A percentile compares a stretch with the other conserved stretches of the same genome.
Evolutionary conservation across 2,113 vertebrate species (phyloP).

Genomic region (Limnothrissa miodon): DNA sequence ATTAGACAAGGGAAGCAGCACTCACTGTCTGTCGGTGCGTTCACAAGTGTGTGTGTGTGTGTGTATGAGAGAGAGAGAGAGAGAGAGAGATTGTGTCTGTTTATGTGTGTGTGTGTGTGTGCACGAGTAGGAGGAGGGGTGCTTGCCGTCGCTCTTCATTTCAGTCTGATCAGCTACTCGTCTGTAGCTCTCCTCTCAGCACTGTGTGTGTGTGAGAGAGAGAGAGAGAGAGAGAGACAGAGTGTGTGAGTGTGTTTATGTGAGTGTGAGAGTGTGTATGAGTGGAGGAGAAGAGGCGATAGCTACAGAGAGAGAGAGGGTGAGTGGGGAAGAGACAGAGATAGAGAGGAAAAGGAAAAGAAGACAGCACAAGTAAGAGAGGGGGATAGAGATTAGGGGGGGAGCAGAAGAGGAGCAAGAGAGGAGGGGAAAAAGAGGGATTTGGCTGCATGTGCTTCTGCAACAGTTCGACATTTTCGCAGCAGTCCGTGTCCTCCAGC

Average conservation of each 20-base stretch:
- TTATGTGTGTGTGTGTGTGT: constrained; percentile 8
- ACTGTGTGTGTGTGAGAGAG: background rate
- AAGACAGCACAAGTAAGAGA: constrained; percentile 33
- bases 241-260: background rate
- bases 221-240: too few relatives aligned
- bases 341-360: background rate
- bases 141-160: background rate
- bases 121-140: background rate
- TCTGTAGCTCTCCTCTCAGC: background rate
- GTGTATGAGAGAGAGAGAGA: background rate
- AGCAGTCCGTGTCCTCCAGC: background rate
- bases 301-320: background rate
- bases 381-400: constrained; percentile 17
- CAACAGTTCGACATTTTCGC: background rate
- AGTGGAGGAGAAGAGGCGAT: background rate
- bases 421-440: background rate
- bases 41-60: constrained; percentile 2
- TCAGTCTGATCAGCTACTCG: background rate
- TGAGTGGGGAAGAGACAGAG: constrained; percentile 29
- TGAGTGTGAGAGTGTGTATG: background rate
- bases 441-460: constrained; percentile 18
- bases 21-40: background rate
- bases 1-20: background rate
- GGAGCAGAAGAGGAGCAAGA: constrained; percentile 25
- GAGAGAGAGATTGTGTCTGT: background rate